Evolutionary conservation across 1,140 invertebrate species (phyloP), one percentile per base, ranked within the genome.

Genomic region (Luehdorfia chinensis): DNA sequence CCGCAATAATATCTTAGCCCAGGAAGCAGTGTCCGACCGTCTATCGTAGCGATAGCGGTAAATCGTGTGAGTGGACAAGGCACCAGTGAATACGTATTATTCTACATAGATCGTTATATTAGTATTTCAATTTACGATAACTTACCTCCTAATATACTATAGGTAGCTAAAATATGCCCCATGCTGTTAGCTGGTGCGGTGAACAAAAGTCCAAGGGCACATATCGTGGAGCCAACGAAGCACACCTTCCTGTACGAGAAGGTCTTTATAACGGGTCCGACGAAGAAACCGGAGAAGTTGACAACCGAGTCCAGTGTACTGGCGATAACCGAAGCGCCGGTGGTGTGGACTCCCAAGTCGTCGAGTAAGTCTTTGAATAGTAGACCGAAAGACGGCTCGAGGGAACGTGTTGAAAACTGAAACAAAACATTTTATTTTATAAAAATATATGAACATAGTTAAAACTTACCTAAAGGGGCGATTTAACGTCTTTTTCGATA

Each of bases 301-400:
- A 93, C 90, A 50, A 92, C 91, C 1, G 91, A 91, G 70, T 94
- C 93, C 44, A 93, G 75, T 8, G 92, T 90, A 74, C 92, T 92
- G 81, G 93, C 91, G 52, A 94, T 93, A 5, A 94, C 63, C 0
- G 93, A 91, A 0, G 92, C 91, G 12, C 91, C 91, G 0, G 92
- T 94, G 0, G 93, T 94, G 23, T 89, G 90, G 4, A 93, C 90
- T 1, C 89, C 81, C 3, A 94, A 83, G 34, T 92, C 88, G 27
- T 87, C 78, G 5, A 94, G 72, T 3, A 92, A 86, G 67, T 94
- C 92, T 31, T 92, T 91, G 67, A 94, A 94, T 2, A 94, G 88
- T 9, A 94, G 75, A 6, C 93, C 93, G 62, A 94, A 94, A 0
- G 93, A 94, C 36, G 92, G 92, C 66, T 94, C 93, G 50, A 94